Evolutionary conservation across 1,140 invertebrate species (phyloP), one percentile per base, ranked within the genome.

Genomic region (Drosophila quadrilineata): DNA sequence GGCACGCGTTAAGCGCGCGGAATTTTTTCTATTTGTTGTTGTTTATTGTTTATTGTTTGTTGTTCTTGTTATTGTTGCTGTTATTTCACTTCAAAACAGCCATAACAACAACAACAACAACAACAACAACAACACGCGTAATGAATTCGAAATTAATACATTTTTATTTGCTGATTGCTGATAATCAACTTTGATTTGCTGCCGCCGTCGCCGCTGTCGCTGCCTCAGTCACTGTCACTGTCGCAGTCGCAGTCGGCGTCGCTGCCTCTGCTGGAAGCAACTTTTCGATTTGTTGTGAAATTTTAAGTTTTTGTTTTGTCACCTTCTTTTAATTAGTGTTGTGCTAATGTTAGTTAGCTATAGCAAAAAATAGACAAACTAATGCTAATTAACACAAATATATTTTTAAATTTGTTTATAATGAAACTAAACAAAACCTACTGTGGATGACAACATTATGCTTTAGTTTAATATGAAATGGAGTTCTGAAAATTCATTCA

Each of bases 101-200:
- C 29, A 45, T 35, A 57, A 54, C 19, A 45, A 21, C 8, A 24
- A 26, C 6, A n/a, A 45, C 10, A 56, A 53, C 26, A 62, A 54
- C 17, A 62, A 48, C 43, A 62, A 62, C 45, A 68, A 56, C 58
- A 63, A 68, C 65, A 68, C 58, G 35, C 43, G 65, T 77, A 71
- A 77, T 79, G 65, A 79, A 73, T 60, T 36, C 46, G 50, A 60
- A 73, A 77, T 77, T 76, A 73, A 77, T 77, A 75, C 72, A 75
- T 75, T 77, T 69, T 58, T 49, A 70, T 71, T 33, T 40, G 56
- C 57, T 35, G 29, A 48, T 38, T 28, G 56, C 31, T 71, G 65
- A 68, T 68, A 63, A 68, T 68, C 49, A 63, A 68, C 50, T 70
- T 66, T 52, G 70, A 74, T 68, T 69, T 65, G 53, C 40, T 54